Conservation (phyloP, 2,888 invertebrate species). For the Rhagonycha fulva region DNA sequence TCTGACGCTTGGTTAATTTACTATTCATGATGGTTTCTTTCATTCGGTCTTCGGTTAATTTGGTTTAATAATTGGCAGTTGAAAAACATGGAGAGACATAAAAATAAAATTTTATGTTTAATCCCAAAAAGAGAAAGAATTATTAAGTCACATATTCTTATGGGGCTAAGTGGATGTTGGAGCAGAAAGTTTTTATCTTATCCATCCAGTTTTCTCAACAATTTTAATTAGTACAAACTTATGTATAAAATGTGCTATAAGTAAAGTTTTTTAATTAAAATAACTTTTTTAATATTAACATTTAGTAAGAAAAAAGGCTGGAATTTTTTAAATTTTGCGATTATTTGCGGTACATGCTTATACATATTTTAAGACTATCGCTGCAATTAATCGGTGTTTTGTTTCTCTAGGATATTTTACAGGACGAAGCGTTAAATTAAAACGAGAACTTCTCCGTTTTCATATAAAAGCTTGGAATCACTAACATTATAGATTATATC, state of each 20-base stretch:
- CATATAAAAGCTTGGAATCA: conserved; percentile 9
- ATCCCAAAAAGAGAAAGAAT: neutral
- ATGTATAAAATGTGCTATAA: neutral
- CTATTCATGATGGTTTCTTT: neutral
- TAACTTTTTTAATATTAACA: neutral
- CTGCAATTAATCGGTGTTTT: conserved; percentile 9
- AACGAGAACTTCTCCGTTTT: conserved; percentile 6
- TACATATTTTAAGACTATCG: conserved; percentile 14
- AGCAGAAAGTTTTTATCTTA: neutral
- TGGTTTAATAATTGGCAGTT: neutral
- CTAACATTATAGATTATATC: conserved; percentile 12
- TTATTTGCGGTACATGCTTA: neutral
- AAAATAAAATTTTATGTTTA: neutral
- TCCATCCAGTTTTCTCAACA: neutral
- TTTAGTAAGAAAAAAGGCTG: neutral
- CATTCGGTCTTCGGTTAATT: neutral
- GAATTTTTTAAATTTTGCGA: neutral
- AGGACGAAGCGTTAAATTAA: conserved; percentile 12
- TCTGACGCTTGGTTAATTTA: neutral
- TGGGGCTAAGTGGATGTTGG: neutral
- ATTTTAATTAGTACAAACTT: neutral
- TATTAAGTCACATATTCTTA: neutral
- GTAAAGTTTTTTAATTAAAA: neutral
- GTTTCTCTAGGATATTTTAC: conserved; percentile 9
- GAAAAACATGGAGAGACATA: neutral